Conservation (phyloP, 2,113 vertebrate genomes). For the Sisor rabdophorus region DNA sequence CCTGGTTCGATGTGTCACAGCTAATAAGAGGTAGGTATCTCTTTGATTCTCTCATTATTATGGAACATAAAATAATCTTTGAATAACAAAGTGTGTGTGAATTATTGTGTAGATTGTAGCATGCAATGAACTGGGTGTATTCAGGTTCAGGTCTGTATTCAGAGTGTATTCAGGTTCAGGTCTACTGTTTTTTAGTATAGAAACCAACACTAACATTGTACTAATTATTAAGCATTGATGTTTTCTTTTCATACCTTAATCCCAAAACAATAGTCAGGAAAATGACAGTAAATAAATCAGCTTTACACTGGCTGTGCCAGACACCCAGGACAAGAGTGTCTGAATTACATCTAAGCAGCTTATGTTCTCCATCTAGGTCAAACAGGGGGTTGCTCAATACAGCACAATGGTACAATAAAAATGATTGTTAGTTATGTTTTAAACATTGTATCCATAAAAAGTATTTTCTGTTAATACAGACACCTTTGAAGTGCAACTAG, state of each 20-base stretch:
- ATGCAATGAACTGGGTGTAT: neutral
- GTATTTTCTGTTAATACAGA: neutral
- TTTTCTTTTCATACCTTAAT: neutral
- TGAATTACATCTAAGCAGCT: constrained; percentile 71
- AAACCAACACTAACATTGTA: neutral
- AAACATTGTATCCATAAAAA: neutral
- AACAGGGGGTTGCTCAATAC: constrained; percentile 35
- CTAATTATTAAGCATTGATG: neutral
- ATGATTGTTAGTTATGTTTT: neutral
- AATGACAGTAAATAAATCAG: neutral
- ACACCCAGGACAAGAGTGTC: neutral
- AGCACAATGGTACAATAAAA: constrained; percentile 17
- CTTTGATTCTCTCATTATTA: neutral
- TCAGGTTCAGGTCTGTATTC: neutral
- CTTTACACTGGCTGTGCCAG: neutral
- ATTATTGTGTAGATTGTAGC: neutral
- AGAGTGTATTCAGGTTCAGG: neutral
- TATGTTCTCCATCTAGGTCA: constrained; percentile 65
- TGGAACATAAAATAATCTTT: neutral
- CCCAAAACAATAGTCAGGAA: neutral
- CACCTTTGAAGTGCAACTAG: neutral
- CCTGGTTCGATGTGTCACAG: neutral
- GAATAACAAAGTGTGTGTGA: neutral
- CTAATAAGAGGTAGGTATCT: neutral
- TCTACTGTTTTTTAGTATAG: neutral